A percentile compares a stretch with the other conserved stretches of the same genome.
Conservation (phyloP, 2,888 invertebrate species). For the Lymantria monacha region DNA sequence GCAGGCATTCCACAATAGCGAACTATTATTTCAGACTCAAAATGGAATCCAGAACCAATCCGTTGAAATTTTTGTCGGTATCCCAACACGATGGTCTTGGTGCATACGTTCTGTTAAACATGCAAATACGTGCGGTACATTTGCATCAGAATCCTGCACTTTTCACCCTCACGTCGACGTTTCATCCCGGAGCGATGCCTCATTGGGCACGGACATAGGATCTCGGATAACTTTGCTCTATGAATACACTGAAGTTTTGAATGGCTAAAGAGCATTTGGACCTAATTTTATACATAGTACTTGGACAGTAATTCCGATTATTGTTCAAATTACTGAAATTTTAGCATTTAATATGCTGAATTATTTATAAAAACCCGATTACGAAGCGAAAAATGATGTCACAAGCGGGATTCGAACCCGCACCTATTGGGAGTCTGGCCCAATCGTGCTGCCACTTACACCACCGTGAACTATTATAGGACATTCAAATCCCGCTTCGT, state of each 20-base stretch:
- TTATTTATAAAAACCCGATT: too few relatives aligned
- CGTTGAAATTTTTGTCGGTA: conserved; percentile 8
- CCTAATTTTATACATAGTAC: neutral
- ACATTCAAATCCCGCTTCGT: too few relatives aligned
- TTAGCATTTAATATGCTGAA: too few relatives aligned
- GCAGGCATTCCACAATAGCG: neutral
- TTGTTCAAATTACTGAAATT: too few relatives aligned
- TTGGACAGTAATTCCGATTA: neutral
- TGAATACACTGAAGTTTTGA: conserved; percentile 7
- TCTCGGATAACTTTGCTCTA: conserved; percentile 4
- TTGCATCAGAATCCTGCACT: conserved; percentile 51
- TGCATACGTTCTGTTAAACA: conserved; percentile 38
- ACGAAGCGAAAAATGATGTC: too few relatives aligned
- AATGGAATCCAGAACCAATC: conserved; percentile 1
- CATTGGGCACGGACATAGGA: conserved; percentile 16
- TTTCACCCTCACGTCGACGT: conserved; percentile 29
- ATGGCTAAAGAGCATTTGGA: conserved; percentile 6
- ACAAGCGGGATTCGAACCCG: too few relatives aligned
- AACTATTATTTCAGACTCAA: neutral
- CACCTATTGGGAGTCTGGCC: too few relatives aligned
- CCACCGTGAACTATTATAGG: too few relatives aligned
- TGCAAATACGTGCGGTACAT: conserved; percentile 43
- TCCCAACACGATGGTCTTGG: conserved; percentile 16
- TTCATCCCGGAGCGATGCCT: conserved; percentile 21
- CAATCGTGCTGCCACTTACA: too few relatives aligned